These are phyloP conservation scores for Limenitis camilla DNA, from an alignment of 2,888 invertebrate genomes.

Conservation along the genomic window DNA sequence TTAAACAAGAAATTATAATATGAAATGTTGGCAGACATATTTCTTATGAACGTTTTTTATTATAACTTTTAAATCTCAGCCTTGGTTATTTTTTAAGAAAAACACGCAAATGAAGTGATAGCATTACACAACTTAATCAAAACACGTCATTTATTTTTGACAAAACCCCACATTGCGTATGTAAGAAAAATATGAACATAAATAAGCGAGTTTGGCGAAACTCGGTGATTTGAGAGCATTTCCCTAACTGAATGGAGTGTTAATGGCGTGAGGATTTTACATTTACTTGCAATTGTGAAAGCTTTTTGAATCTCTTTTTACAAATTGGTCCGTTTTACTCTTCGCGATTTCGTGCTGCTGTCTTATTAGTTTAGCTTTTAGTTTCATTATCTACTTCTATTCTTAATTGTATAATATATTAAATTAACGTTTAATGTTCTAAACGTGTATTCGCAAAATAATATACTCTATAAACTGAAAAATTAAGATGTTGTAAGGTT, in stretches of 20 bases:
- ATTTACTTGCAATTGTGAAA: constrained; percentile 18
- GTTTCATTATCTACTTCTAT: not conserved
- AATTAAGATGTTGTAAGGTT: too few species aligned
- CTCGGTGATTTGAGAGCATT: constrained; percentile 18
- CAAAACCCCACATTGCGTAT: constrained; percentile 1
- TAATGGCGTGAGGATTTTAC: constrained; percentile 21
- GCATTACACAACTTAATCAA: not conserved
- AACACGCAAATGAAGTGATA: too few species aligned
- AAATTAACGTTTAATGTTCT: too few species aligned
- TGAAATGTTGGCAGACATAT: too few species aligned
- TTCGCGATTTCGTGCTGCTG: constrained; percentile 6
- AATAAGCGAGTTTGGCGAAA: constrained; percentile 16
- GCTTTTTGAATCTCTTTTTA: constrained; percentile 18
- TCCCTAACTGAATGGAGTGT: constrained; percentile 20
- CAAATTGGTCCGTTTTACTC: constrained; percentile 16
- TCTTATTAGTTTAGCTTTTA: constrained; percentile 10
- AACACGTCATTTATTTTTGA: not conserved
- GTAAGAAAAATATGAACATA: constrained; percentile 10
- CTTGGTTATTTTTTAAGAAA: too few species aligned
- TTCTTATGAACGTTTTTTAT: too few species aligned
- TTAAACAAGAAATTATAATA: too few species aligned
- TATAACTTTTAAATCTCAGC: too few species aligned
- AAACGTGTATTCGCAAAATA: too few species aligned
- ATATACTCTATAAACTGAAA: too few species aligned
- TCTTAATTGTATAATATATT: not conserved